Base-by-base conservation (phyloP, 2,888 invertebrate species). In the Heliconius ismenius region DNA sequence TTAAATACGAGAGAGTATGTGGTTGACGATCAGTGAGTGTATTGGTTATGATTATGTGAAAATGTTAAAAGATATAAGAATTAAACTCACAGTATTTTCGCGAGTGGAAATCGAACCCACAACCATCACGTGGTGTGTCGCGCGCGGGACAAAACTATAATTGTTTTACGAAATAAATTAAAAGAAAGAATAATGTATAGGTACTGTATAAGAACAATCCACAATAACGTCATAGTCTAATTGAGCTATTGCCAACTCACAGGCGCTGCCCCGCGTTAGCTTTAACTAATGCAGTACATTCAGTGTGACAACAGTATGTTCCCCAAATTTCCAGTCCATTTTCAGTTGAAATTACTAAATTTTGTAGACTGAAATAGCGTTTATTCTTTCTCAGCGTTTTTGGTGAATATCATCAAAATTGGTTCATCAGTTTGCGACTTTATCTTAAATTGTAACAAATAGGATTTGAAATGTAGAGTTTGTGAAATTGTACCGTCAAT, bases 1-100 rank as follows among this genome's bases (percentile, higher is more conserved):
- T 78, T 75, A 79, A 76, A 79, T 79, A 79, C 73, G 63, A 77
- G 68, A 75, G 28, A 24, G 43, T 54, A 32, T 54, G 62, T n/a
- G 63, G 62, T 32, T 54, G 49, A 24, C 49, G 49, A 49, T 39
- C 54, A 24, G 26, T 49, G 21, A 24, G 26, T 63, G 21, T 58
- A 3, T 58, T 3, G n/a, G 10, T 54, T 54, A 54, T 21, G 21
- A 54, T 54, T 54, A 54, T 54, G 54, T 15, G 49, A 49, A 49
- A 49, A 49, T 49, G 3, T 4, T 15, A 49, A 49, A 15, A 49
- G 11, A 49, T 18, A 15, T 54, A n/a, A 54, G 9, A 21, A 54
- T 54, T 15, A 54, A 54, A 54, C 9, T 1, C 2, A 54, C 49
- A 49, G 2, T 18, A 18, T 18, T 21, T 49, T 9, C 0, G 0